Base-by-base conservation (phyloP, 1,140 invertebrate genomes). In the Oppia nitens region DNA sequence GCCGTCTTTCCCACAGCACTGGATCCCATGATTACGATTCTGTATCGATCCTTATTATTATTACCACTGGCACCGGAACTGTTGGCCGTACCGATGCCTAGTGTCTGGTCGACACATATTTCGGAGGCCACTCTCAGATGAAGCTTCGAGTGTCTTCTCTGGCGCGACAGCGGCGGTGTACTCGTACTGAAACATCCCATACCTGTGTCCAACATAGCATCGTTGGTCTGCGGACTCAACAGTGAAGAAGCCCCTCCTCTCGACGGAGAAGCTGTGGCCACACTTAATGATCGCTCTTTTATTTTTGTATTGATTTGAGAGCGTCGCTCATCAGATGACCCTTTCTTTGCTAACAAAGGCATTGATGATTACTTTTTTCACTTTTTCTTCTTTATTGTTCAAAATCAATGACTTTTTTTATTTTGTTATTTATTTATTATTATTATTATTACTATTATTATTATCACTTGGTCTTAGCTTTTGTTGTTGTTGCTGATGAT, bases 1-100 rank as follows among this genome's bases (percentile, higher is more conserved):
- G 87, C 85, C 0, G 87, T 89, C 74, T 95, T 95, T 25, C 89
- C 90, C 4, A 91, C 87, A 72, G 84, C 86, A 0, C 86, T 83
- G 0, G 83, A 80, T 6, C 89, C 89, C 78, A 94, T 78, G n/a
- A 91, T 81, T 24, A 89, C 82, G 63, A 90, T 84, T 73, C 87
- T 85, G 68, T 87, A 84, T 52, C 81, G 73, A 21, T 81, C 77
- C 58, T 73, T 75, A 11, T 29, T 50, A 4, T 25, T 24, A 20
- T 17, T 48, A 6, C 3, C 24, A 6, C 11, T 11, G 11, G 4
- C 6, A 57, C 17, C 28, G 25, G 17, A 26, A 9, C 17, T 17
- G n/a, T n/a, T n/a, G n/a, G n/a, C n/a, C n/a, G n/a, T n/a, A n/a
- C n/a, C n/a, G n/a, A n/a, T n/a, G n/a, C n/a, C n/a, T 47, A 47